phyloP scores from a whole-genome alignment of 1,140 invertebrate species.

The Thaumetopoea pityocampa region DNA sequence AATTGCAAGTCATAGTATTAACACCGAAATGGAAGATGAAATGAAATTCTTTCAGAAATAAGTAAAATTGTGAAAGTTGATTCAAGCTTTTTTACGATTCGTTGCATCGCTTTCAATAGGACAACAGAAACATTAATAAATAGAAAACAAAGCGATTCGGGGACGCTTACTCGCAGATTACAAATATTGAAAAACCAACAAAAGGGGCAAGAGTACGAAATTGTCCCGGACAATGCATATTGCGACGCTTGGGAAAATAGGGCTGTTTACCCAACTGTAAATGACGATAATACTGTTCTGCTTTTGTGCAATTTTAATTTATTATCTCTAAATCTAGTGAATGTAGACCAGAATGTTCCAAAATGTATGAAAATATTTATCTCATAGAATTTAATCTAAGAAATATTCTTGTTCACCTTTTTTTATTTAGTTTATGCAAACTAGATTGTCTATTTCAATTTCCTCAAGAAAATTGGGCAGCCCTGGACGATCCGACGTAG shows the following conservation, averaged over 20 bases:
- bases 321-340: not conserved
- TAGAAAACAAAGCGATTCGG: slow-evolving; percentile 19
- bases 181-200: slow-evolving; percentile 36
- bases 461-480: slow-evolving; percentile 13
- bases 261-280: slow-evolving; percentile 10
- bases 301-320: not conserved
- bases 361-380: too few relatives aligned
- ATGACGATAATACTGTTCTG: slow-evolving; percentile 14
- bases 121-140: slow-evolving; percentile 20
- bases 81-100: not conserved
- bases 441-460: slow-evolving; percentile 14
- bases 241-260: slow-evolving; percentile 21
- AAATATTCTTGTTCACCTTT: too few relatives aligned
- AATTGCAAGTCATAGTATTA: too few relatives aligned
- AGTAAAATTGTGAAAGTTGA: not conserved
- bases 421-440: too few relatives aligned
- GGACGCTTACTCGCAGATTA: slow-evolving; percentile 26
- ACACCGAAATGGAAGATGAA: too few relatives aligned
- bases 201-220: slow-evolving; percentile 30
- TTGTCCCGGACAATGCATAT: slow-evolving; percentile 47
- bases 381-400: too few relatives aligned
- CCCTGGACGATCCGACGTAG: slow-evolving; percentile 4
- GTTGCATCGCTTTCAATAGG: slow-evolving; percentile 8
- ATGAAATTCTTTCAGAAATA: too few relatives aligned
- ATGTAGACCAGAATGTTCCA: too few relatives aligned